A percentile compares a stretch with the other conserved stretches of the same genome.
These are phyloP conservation scores for Hypotaenidia okinawae DNA, from an alignment of 2,797 vertebrate species.

Conservation along the genomic window DNA sequence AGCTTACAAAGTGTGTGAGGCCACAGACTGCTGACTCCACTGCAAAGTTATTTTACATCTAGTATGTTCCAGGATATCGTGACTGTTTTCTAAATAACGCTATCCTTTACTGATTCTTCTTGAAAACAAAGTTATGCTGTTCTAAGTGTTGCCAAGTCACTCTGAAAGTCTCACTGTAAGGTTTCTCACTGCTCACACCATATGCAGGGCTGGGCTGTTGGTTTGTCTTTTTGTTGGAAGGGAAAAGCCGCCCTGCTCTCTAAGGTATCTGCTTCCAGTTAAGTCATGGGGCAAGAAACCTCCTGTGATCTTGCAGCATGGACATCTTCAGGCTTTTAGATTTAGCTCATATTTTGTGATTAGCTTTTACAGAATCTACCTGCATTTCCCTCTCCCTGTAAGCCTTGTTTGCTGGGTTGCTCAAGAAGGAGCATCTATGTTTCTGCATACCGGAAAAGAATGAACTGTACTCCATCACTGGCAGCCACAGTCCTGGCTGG, in stretches of 20 bases:
- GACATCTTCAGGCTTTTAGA: background rate
- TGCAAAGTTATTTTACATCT: slow-evolving; percentile 22
- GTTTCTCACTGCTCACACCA: background rate
- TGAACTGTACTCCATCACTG: accelerated
- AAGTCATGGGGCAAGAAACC: background rate
- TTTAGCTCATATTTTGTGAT: background rate
- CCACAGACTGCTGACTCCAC: slow-evolving; percentile 34
- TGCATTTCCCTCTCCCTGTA: background rate
- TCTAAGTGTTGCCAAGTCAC: background rate
- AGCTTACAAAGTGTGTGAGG: background rate
- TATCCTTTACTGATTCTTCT: background rate
- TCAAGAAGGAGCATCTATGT: background rate
- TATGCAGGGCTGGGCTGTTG: background rate
- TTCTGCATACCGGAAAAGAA: background rate
- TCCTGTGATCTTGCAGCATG: background rate
- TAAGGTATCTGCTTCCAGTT: background rate
- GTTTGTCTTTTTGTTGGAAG: background rate
- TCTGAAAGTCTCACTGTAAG: slow-evolving; percentile 7
- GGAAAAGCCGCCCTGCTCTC: background rate
- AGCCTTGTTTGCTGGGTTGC: background rate
- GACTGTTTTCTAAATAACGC: slow-evolving; percentile 12
- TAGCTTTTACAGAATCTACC: background rate
- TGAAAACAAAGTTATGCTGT: background rate
- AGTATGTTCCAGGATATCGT: slow-evolving; percentile 19
- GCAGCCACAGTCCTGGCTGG: accelerated